These are phyloP conservation scores for Diorhabda carinulata DNA, from an alignment of 1,140 invertebrate genomes.

Conservation along the genomic window DNA sequence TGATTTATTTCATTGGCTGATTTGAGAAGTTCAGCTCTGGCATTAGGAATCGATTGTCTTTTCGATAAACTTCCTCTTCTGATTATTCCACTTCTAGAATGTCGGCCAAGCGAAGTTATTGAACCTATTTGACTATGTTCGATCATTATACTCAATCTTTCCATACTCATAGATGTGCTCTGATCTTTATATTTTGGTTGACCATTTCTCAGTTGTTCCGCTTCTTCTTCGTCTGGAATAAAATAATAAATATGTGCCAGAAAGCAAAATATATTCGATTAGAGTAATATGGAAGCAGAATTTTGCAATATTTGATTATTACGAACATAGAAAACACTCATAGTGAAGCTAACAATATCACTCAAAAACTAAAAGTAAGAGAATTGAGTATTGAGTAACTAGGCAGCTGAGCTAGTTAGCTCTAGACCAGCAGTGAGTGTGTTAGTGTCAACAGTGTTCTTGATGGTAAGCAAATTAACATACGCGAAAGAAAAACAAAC, in stretches of 20 bases:
- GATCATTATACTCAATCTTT: constrained; percentile 66
- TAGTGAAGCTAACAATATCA: too few relatives aligned
- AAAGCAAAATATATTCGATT: neutral
- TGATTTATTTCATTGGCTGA: constrained; percentile 61
- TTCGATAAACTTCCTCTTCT: constrained; percentile 45
- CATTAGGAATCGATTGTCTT: constrained; percentile 51
- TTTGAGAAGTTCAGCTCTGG: constrained; percentile 61
- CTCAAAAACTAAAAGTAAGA: too few relatives aligned
- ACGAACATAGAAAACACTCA: neutral
- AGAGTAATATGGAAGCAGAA: neutral
- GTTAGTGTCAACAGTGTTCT: too few relatives aligned
- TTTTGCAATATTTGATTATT: constrained; percentile 3
- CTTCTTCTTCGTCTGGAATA: constrained; percentile 31
- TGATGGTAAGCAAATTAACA: too few relatives aligned
- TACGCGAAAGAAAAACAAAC: too few relatives aligned
- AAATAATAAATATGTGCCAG: neutral
- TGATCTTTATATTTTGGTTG: constrained; percentile 59
- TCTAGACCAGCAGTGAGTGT: too few relatives aligned
- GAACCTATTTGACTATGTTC: constrained; percentile 70
- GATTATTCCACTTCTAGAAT: constrained; percentile 54
- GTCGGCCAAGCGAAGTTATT: constrained; percentile 60
- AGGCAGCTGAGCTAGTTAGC: too few relatives aligned
- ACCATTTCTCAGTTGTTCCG: constrained; percentile 42
- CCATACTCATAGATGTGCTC: constrained; percentile 61
- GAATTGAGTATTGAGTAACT: too few relatives aligned